Evolutionary conservation across 2,797 vertebrate species (phyloP).

Genomic region (Sphenopsis melanotis): DNA sequence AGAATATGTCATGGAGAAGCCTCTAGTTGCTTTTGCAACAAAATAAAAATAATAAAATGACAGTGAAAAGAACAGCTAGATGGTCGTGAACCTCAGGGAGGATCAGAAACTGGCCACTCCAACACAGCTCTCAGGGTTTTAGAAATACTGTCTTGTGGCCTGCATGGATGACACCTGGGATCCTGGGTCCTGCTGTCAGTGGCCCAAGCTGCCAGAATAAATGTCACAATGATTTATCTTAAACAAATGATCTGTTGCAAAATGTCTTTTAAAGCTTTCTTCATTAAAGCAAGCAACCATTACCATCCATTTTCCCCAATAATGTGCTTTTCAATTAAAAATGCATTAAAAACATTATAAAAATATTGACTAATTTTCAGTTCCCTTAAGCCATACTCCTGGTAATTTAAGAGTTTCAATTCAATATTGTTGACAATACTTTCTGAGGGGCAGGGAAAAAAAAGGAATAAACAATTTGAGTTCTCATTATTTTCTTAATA

Average conservation of each 20-base stretch:
- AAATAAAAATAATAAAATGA: not conserved
- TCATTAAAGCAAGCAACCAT: slow-evolving; percentile 24
- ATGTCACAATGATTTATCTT: not conserved
- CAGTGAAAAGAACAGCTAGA: not conserved
- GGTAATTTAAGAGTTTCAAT: slow-evolving; percentile 32
- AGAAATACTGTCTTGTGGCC: not conserved
- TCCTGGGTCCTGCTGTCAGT: not conserved
- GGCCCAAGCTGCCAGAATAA: not conserved
- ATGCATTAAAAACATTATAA: slow-evolving; percentile 33
- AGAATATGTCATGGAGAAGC: not conserved
- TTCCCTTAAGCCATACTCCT: slow-evolving; percentile 26
- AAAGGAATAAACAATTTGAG: slow-evolving; percentile 10
- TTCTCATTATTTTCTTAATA: slow-evolving; percentile 50
- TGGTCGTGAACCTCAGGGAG: not conserved
- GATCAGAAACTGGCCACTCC: not conserved
- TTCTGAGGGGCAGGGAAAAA: not conserved
- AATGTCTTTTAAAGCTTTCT: slow-evolving; percentile 22
- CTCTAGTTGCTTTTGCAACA: not conserved
- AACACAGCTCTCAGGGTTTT: not conserved
- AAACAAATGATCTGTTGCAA: not conserved
- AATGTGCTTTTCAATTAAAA: slow-evolving; percentile 58
- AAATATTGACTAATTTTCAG: slow-evolving; percentile 50
- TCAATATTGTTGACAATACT: not conserved
- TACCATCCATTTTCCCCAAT: slow-evolving; percentile 24
- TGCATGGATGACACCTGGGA: not conserved